Evolutionary conservation across 2,797 vertebrate genomes (phyloP), one percentile per base, ranked within the genome.

Genomic region (Harpagifer antarcticus): DNA sequence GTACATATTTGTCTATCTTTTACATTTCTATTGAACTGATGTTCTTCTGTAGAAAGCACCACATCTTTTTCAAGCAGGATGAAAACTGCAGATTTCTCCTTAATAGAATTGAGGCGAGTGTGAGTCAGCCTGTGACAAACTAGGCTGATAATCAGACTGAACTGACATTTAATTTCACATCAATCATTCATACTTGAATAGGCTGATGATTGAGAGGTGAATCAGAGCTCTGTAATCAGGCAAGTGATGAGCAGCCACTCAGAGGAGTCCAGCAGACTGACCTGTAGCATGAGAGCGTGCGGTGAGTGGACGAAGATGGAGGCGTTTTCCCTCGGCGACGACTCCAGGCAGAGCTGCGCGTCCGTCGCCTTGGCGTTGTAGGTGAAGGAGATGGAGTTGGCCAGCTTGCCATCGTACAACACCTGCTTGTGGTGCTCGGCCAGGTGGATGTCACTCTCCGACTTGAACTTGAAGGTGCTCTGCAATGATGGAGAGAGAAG

Each of bases 381-480:
- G 13, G 97, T 98, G 90, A 99, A 99, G 86, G 97, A 97, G 84
- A 99, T 98, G 87, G 97, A 97, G 89, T 94, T 97, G 79, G 97
- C 97, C 79, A 98, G 96, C 83, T 99, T 99, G 54, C 97, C 96
- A 64, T 99, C 97, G 6, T 99, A 99, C 0, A 99, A 82, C 77
- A 99, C 97, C 90, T 99, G 97, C 78, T 98, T 99, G 74, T 99
- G 97, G 88, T 99, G 97, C 86, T 99, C 97, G 1, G 97, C 97
- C 93, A 99, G 94, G 88, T 98, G 97, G 92, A 99, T 98, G 87
- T 99, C 97, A 78, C 97, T 99, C 91, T 99, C 97, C 0, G 97
- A 99, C 89, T 99, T 99, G 83, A 99, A 99, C 86, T 99, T 99
- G 86, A 99, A 99, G 8, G 97, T 99, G 93, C 97, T 98, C 97